Conservation (phyloP, 2,888 invertebrate species). For the Hypena proboscidalis region DNA sequence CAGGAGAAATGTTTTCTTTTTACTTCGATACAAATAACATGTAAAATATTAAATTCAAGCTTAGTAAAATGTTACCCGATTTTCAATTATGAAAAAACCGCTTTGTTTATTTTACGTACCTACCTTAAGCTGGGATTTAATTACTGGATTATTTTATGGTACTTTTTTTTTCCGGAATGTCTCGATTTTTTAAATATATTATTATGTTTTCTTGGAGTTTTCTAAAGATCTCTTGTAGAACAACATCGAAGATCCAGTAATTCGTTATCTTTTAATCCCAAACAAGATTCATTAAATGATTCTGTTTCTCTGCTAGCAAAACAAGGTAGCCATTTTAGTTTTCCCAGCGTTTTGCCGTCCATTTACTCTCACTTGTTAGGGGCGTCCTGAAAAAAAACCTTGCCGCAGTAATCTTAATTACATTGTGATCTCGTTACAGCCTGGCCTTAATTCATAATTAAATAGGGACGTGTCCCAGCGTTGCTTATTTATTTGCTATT, state of each 20-base stretch:
- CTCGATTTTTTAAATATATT: too few relatives aligned
- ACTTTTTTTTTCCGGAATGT: too few relatives aligned
- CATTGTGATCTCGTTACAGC: constrained; percentile 83
- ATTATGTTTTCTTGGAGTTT: too few relatives aligned
- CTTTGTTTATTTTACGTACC: neutral
- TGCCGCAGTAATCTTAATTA: constrained; percentile 83
- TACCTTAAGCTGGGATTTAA: too few relatives aligned
- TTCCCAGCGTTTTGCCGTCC: constrained; percentile 63
- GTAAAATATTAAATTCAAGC: constrained; percentile 12
- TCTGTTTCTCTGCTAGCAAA: constrained; percentile 46
- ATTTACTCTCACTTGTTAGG: constrained; percentile 72
- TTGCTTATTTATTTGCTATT: constrained; percentile 80
- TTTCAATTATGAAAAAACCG: neutral
- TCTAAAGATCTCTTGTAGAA: neutral
- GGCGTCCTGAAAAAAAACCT: constrained; percentile 69
- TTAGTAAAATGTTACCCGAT: neutral
- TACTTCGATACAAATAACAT: constrained; percentile 30
- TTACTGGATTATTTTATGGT: too few relatives aligned
- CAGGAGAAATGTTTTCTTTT: constrained; percentile 35
- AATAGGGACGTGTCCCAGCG: constrained; percentile 78
- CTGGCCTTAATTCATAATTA: constrained; percentile 83
- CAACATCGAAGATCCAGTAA: constrained; percentile 18
- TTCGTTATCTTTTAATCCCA: constrained; percentile 22
- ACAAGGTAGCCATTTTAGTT: constrained; percentile 58
- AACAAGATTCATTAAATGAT: constrained; percentile 34